Conservation (phyloP, 2,113 vertebrate genomes). For the Formicarius rufipectus region DNA sequence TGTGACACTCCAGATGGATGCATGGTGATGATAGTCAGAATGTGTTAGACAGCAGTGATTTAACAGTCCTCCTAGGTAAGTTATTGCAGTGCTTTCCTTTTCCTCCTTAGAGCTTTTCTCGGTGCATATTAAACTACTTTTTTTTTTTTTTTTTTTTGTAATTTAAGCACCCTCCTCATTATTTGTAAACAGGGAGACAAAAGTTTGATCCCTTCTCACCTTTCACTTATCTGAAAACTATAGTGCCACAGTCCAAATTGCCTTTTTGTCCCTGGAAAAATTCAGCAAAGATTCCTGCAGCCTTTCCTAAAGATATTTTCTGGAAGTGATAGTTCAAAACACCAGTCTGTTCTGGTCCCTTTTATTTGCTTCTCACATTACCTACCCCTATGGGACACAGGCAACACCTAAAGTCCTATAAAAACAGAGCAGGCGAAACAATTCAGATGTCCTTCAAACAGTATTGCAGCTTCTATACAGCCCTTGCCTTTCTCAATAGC, state of each 20-base stretch:
- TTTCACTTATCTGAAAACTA: not conserved
- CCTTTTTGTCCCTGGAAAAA: not conserved
- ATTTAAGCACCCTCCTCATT: not conserved
- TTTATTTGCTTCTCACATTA: not conserved
- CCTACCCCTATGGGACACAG: too few relatives aligned
- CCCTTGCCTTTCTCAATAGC: not conserved
- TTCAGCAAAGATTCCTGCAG: not conserved
- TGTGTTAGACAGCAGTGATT: fast-evolving
- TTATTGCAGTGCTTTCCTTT: not conserved
- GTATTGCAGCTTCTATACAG: not conserved
- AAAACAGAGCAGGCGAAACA: not conserved
- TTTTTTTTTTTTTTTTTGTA: not conserved
- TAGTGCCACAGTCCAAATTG: fast-evolving
- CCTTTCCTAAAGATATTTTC: fast-evolving
- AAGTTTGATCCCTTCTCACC: not conserved
- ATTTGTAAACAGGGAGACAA: not conserved
- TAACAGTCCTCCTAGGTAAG: not conserved
- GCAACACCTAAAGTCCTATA: not conserved
- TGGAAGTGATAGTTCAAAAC: not conserved
- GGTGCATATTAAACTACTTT: not conserved
- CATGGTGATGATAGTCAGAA: not conserved
- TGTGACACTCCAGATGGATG: not conserved
- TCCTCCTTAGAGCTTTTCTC: not conserved
- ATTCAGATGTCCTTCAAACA: not conserved
- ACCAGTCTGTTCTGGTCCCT: not conserved